A percentile compares a stretch with the other conserved stretches of the same genome.
Conservation (phyloP, 2,113 vertebrate genomes). For the Crotalus tigris region DNA sequence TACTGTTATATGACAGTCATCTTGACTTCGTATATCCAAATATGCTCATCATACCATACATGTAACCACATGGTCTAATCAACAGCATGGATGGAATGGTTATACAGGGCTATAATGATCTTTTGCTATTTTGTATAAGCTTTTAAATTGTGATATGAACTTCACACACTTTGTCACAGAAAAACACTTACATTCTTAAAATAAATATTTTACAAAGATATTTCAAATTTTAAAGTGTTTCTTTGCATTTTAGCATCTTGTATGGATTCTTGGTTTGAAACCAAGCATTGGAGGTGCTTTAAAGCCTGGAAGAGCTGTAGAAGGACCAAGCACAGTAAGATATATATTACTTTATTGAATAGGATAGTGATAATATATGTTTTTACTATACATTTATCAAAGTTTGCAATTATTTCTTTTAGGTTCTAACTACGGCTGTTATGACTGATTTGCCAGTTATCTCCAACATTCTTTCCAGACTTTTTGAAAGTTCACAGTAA, state of each 20-base stretch:
- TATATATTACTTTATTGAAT: not conserved
- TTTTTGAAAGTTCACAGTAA: conserved; percentile 99
- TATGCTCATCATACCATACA: not conserved
- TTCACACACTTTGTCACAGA: not conserved
- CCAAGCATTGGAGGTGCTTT: conserved; percentile 89
- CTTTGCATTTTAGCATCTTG: conserved; percentile 83
- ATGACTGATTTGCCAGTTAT: conserved; percentile 98
- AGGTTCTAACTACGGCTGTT: conserved; percentile 98
- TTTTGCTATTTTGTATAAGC: not conserved
- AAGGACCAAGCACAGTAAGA: conserved; percentile 96
- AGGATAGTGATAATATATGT: conserved; percentile 7
- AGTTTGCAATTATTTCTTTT: conserved; percentile 33
- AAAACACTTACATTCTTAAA: not conserved
- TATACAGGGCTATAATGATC: not conserved
- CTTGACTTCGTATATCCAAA: not conserved
- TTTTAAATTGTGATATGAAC: not conserved
- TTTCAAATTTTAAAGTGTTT: conserved; percentile 1
- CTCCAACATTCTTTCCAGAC: conserved; percentile 93
- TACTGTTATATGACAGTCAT: not conserved
- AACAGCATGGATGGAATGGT: not conserved
- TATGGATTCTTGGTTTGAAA: conserved; percentile 97
- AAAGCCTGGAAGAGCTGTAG: conserved; percentile 94
- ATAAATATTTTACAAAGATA: not conserved
- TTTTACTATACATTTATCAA: conserved; percentile 12
- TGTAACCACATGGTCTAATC: not conserved